Conservation (phyloP, 2,113 vertebrate genomes). For the Stercorarius parasiticus region DNA sequence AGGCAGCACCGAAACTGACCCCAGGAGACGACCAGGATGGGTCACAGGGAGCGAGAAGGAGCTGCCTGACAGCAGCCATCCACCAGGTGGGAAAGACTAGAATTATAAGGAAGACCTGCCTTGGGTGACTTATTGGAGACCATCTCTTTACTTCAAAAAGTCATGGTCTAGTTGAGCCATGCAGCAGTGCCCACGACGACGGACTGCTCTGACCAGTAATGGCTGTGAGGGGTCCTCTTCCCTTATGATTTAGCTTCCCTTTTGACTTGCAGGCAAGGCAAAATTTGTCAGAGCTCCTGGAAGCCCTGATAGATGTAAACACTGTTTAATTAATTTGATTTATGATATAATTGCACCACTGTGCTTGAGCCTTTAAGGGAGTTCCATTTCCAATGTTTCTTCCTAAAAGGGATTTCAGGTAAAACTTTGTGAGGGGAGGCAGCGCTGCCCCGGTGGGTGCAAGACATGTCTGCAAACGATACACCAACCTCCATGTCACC, state of each 20-base stretch:
- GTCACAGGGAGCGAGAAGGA: neutral
- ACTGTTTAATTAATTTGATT: constrained; percentile 49
- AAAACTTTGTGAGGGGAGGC: neutral
- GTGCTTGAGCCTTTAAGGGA: constrained; percentile 12
- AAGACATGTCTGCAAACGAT: neutral
- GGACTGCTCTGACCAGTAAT: neutral
- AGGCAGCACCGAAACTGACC: neutral
- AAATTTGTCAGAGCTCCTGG: neutral
- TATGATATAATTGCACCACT: constrained; percentile 28
- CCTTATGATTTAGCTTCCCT: neutral
- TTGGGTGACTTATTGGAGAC: neutral
- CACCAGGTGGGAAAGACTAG: neutral
- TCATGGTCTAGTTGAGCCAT: neutral
- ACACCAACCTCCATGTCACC: neutral
- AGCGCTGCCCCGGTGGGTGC: neutral
- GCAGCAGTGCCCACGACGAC: accelerated
- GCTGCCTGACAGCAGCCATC: neutral
- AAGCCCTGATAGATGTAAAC: constrained; percentile 1
- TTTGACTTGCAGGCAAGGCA: neutral
- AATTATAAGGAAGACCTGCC: neutral
- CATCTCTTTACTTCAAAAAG: neutral
- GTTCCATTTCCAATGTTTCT: neutral
- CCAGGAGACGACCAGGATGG: neutral
- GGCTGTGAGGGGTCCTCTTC: neutral
- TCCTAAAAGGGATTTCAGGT: constrained; percentile 2